These are phyloP conservation scores for Strigamia transsilvanica DNA, from an alignment of 2,888 invertebrate genomes.

Conservation along the genomic window DNA sequence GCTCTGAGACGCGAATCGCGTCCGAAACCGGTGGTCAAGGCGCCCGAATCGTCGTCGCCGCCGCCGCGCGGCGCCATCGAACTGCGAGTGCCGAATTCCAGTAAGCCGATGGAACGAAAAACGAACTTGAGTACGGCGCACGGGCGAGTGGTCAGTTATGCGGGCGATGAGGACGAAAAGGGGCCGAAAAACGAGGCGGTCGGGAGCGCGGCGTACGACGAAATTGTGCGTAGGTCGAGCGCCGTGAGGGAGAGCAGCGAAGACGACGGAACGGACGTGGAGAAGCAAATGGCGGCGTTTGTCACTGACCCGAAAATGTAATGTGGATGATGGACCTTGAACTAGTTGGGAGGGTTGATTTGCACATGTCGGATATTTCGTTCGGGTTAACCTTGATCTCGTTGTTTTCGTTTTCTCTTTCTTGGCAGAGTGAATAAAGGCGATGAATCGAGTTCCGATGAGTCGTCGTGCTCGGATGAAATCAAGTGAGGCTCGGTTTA, in stretches of 20 bases:
- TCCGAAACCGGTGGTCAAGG: not conserved
- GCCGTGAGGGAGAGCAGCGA: too few species aligned
- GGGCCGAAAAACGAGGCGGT: not conserved
- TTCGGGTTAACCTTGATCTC: not conserved
- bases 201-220: not conserved
- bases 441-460: slow-evolving; percentile 1
- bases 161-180: not conserved
- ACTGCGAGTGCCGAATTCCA: not conserved
- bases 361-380: not conserved
- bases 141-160: not conserved
- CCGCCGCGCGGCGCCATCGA: not conserved
- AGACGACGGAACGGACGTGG: not conserved
- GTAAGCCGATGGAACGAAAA: not conserved
- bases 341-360: not conserved
- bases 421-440: too few species aligned
- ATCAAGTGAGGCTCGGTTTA: not conserved
- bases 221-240: not conserved
- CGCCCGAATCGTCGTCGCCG: not conserved
- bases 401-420: not conserved
- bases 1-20: not conserved
- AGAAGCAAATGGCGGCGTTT: not conserved
- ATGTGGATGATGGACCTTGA: too few species aligned
- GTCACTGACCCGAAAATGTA: too few species aligned
- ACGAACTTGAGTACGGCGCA: not conserved
- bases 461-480: not conserved